Base-by-base conservation (phyloP, 2,113 vertebrate species). In the Andinoacara biseriatus region DNA sequence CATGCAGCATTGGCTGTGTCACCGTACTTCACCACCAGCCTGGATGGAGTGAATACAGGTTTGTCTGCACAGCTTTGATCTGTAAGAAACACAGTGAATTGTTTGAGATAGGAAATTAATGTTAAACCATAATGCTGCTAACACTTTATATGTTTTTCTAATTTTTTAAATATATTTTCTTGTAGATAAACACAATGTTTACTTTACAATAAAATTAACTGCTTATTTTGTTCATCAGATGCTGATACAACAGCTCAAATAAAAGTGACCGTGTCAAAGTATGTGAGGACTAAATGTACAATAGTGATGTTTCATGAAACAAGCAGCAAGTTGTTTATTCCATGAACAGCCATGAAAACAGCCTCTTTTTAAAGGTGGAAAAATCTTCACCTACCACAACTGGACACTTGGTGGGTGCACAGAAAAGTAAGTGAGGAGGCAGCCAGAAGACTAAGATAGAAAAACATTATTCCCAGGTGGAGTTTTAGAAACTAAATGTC, bases 21-120 rank as follows among this genome's bases (percentile, higher is more conserved):
- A 4, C 81, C 87, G 1, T 76, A 31, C 72, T 54, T 86, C 83
- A 92, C 91, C 4, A 91, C 84, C 84, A 94, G 63, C 0, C 10
- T 60, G 78, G 87, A 8, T 11, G 89, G 87, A 40, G 15, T 82
- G 0, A 94, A 88, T 0, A 14, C 63, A 3, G 91, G 86, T 0
- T 13, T 0, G 0, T 87, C 74, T 18, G 7, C 0, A 57, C 91
- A 93, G 26, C 0, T 4, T 1, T 0, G 0, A 77, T 0, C 91
- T 89, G 87, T 5, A 57, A 77, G 10, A 38, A 63, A 83, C 10
- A 84, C 2, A 79, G 3, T 46, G 46, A n/a, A 8, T 26, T 58
- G 8, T 82, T 31, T 20, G 9, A 40, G 14, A 26, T 4, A 7
- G 31, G 7, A 33, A 46, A 10, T 67, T 20, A 65, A 15, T 24